phyloP scores from a whole-genome alignment of 2,888 invertebrate species.

The Tridacna crocea region DNA sequence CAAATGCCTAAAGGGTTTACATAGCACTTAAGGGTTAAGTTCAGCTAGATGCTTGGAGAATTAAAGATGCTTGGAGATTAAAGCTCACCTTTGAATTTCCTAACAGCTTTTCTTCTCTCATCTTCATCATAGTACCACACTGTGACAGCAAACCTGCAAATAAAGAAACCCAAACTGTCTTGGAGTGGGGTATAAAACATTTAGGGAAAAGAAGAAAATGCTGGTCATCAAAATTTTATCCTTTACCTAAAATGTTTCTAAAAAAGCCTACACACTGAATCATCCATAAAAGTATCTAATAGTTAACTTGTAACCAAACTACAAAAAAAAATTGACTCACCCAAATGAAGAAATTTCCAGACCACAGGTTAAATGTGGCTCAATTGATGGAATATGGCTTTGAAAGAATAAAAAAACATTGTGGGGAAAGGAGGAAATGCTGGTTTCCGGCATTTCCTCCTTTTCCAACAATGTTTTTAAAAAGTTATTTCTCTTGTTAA shows the following conservation, averaged over 20 bases:
- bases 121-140: slow-evolving; percentile 83
- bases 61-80: too few relatives aligned
- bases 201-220: not conserved
- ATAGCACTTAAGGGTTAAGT: too few relatives aligned
- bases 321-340: not conserved
- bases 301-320: not conserved
- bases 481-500: too few relatives aligned
- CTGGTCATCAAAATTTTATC: not conserved
- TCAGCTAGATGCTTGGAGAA: too few relatives aligned
- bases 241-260: not conserved
- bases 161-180: not conserved
- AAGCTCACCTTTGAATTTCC: slow-evolving; percentile 69
- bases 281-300: not conserved
- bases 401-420: too few relatives aligned
- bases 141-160: slow-evolving; percentile 81
- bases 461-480: too few relatives aligned
- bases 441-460: too few relatives aligned
- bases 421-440: too few relatives aligned
- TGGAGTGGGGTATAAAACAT: not conserved
- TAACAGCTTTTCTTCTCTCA: slow-evolving; percentile 77
- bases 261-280: not conserved
- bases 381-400: too few relatives aligned
- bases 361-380: not conserved
- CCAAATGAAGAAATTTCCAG: not conserved
- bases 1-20: too few relatives aligned